Evolutionary conservation across 2,888 invertebrate species (phyloP).

Genomic region (Polyommatus iphigenia): DNA sequence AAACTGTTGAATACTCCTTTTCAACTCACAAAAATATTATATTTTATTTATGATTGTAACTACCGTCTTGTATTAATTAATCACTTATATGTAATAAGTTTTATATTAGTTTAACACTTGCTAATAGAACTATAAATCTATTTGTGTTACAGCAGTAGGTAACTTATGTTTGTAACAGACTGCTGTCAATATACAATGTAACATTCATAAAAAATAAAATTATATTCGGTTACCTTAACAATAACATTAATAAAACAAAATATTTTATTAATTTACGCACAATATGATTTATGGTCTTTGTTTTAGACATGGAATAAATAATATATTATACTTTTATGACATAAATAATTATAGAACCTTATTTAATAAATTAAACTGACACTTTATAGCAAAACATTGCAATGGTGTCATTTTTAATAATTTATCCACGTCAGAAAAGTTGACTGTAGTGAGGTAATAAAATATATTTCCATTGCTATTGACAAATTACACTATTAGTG

Average conservation of each 20-base stretch:
- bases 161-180: not conserved
- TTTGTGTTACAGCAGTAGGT: not conserved
- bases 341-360: not conserved
- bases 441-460: not conserved
- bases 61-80: not conserved
- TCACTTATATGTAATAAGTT: not conserved
- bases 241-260: not conserved
- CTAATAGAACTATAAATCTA: too few species aligned
- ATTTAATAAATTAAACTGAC: not conserved
- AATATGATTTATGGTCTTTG: not conserved
- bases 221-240: not conserved
- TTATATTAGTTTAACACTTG: not conserved
- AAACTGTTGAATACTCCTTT: too few species aligned
- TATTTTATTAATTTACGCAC: not conserved
- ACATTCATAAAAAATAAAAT: too few species aligned
- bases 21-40: not conserved
- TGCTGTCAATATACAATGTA: not conserved
- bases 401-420: constrained; percentile 35
- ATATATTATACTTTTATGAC: not conserved
- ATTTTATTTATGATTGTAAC: not conserved
- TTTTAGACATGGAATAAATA: not conserved
- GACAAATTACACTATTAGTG: constrained; percentile 23
- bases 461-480: constrained; percentile 20
- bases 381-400: not conserved
- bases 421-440: constrained; percentile 17